Base-by-base conservation (phyloP, 2,888 invertebrate species). In the Meganola albula region DNA sequence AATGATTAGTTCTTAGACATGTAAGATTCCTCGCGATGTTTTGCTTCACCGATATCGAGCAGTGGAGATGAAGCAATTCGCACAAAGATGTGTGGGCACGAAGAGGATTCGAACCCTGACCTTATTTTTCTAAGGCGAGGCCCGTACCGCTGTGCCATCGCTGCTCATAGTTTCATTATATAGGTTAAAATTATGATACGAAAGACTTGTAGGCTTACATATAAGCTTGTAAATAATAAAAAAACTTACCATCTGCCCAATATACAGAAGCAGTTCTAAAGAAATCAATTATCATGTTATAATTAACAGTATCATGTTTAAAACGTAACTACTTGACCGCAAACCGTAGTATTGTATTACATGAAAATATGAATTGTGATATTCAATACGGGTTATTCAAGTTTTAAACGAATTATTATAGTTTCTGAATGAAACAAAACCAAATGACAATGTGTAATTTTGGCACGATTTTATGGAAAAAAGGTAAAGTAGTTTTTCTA, bases 271-370 rank as follows among this genome's bases (percentile, higher is more conserved):
- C 53, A 48, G 44, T 47, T 49, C 39, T 36, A 51, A 57, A 49
- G 54, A 63, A 74, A 62, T 50, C 53, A 72, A 76, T 76, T 69
- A 65, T 37, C 37, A 39, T 53, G 34, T 62, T 63, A 52, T 66
- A 64, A 76, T 73, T 65, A 71, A 58, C 44, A 44, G 44, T 44
- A 48, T 57, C 44, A 57, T 34, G 49, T 53, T 47, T 49, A 51
- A 52, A 60, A 62, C 40, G 51, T 48, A 60, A 22, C 48, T 58
- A 72, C 74, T 84, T 84, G 84, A 84, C 84, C 83, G 70, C 64
- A 53, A 69, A 48, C 53, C 12, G 44, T 48, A 43, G 31, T 78
- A 73, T 82, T 70, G 23, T n/a, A 42, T 82, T 78, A 52, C 80
- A 36, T 25, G 10, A 45, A 61, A 62, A 56, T 63, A 67, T 74